Conservation (phyloP, 2,797 vertebrate species). For the Melopsittacus undulatus region DNA sequence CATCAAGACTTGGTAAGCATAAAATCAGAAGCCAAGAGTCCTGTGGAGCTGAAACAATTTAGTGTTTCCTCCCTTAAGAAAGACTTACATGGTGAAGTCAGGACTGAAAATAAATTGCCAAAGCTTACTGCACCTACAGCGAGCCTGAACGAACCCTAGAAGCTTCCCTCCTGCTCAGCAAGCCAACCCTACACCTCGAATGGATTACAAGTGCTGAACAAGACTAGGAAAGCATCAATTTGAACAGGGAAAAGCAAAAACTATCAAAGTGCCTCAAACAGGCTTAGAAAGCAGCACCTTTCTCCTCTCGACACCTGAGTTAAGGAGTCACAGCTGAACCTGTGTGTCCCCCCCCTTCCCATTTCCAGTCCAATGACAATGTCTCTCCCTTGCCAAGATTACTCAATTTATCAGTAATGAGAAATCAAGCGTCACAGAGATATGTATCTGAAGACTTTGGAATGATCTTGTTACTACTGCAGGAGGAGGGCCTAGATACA, state of each 20-base stretch:
- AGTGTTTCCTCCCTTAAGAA: background rate
- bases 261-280: accelerated
- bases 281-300: background rate
- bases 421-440: background rate
- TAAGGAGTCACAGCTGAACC: background rate
- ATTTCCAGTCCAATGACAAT: accelerated
- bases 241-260: background rate
- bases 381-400: background rate
- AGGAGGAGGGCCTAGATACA: background rate
- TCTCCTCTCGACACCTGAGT: accelerated
- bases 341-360: accelerated
- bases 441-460: accelerated
- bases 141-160: background rate
- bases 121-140: background rate
- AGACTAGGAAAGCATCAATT: background rate
- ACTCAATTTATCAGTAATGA: background rate
- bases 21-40: background rate
- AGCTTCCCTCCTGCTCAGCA: background rate
- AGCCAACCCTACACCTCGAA: accelerated
- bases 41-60: background rate
- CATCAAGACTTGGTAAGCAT: background rate
- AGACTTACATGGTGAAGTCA: background rate
- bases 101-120: background rate
- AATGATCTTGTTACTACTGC: background rate
- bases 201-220: accelerated